phyloP scores from a whole-genome alignment of 2,797 vertebrate species.

The Gadopsis bispinosus region DNA sequence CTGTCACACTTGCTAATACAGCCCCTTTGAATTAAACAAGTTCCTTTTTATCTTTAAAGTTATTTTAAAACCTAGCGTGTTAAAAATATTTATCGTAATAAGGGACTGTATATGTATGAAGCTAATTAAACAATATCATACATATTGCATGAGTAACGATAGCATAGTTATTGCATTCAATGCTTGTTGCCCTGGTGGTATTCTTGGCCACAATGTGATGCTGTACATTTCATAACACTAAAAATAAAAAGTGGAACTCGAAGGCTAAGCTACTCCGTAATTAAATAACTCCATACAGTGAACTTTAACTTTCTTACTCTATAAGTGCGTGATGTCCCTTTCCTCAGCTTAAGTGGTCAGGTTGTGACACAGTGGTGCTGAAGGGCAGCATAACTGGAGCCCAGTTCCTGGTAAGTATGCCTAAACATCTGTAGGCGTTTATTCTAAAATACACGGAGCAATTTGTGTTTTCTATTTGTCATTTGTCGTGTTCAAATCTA shows the following conservation, averaged over 20 bases:
- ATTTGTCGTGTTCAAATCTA: neutral
- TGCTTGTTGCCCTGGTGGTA: neutral
- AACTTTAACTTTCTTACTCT: neutral
- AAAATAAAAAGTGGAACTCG: neutral
- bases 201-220: neutral
- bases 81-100: too few relatives aligned
- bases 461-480: neutral
- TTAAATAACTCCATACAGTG: neutral
- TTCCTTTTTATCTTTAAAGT: too few relatives aligned
- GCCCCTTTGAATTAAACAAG: too few relatives aligned
- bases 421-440: neutral
- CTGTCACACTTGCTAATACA: too few relatives aligned
- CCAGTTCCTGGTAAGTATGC: slow-evolving; percentile 61
- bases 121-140: neutral
- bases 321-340: neutral
- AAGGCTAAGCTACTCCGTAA: neutral
- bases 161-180: neutral
- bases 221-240: neutral
- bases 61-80: too few relatives aligned
- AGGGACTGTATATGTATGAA: neutral
- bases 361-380: slow-evolving; percentile 66
- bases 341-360: slow-evolving; percentile 59
- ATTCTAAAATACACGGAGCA: neutral
- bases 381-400: slow-evolving; percentile 54
- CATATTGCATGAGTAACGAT: neutral